Conservation (phyloP, 2,113 vertebrate species). For the Gracilinanus agilis region DNA sequence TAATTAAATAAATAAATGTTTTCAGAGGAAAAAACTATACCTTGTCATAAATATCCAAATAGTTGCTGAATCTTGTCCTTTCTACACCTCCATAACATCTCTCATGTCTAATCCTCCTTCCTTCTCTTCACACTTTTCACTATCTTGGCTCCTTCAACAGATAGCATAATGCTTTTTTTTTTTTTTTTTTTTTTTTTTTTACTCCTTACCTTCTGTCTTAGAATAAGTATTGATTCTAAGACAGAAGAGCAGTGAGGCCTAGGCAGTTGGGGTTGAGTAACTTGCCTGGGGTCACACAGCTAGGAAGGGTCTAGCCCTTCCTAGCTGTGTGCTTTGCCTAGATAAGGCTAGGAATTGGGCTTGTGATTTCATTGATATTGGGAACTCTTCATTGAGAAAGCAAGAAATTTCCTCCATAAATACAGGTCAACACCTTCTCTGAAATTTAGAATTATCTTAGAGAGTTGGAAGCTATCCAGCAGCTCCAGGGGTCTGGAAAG, state of each 20-base stretch:
- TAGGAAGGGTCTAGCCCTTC: too few relatives aligned
- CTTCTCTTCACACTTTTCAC: neutral
- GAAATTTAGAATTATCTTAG: neutral
- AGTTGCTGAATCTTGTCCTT: neutral
- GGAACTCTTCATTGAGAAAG: neutral
- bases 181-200: neutral
- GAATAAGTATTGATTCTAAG: too few relatives aligned
- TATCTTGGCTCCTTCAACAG: neutral
- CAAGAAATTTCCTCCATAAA: neutral
- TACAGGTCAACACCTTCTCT: neutral
- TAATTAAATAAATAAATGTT: too few relatives aligned
- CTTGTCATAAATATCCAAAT: neutral
- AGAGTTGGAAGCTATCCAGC: too few relatives aligned
- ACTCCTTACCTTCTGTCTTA: too few relatives aligned
- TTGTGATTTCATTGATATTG: neutral
- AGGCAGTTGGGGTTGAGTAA: too few relatives aligned
- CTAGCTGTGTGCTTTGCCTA: too few relatives aligned
- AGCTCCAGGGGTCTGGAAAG: too few relatives aligned
- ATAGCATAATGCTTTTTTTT: neutral
- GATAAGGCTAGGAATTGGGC: neutral
- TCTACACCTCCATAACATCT: neutral
- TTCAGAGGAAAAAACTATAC: too few relatives aligned
- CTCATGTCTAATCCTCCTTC: neutral
- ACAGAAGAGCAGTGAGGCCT: too few relatives aligned
- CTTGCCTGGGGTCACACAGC: too few relatives aligned